Base-by-base conservation (phyloP, 2,888 invertebrate species). In the Brenthis daphne region DNA sequence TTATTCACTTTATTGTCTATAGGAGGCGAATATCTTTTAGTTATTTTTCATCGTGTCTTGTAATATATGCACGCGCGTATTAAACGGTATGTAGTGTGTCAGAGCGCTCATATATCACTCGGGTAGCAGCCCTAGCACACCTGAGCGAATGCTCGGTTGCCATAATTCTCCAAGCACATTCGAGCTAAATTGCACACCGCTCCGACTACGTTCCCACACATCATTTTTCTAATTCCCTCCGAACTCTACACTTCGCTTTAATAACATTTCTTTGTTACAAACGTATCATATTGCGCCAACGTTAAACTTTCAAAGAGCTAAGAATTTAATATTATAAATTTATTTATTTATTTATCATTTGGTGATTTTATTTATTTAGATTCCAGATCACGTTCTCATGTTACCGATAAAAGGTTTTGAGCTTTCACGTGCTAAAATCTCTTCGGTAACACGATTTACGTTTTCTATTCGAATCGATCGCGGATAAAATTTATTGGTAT, bases 121-220 rank as follows among this genome's bases (percentile, higher is more conserved):
- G 58, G 20, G 74, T 69, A 74, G 70, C 87, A 88, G 70, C 88
- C 87, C 88, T 88, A 75, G 79, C 67, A 75, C 80, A 79, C 78
- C 78, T 79, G 81, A 80, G 76, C 72, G 76, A 72, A 80, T 82
- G 83, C 85, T 80, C 85, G 83, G 85, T 83, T 85, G 87, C 89
- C 87, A 89, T 90, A 90, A 88, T 87, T 90, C 88, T 84, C 87
- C 79, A 81, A 80, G 83, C 85, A 86, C 85, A 85, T 85, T 83
- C 82, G 79, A 84, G 82, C 80, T 85, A 89, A 91, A 90, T 90
- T 89, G 85, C 88, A 81, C 82, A 78, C 77, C 78, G 79, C 79
- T 55, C 75, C 75, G 74, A 71, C 79, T 80, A 79, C 79, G 86
- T 90, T 91, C 90, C 90, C 90, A 90, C 92, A 90, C 87, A 86